Evolutionary conservation across 2,888 invertebrate species (phyloP), one percentile per base, ranked within the genome.

Genomic region (Silvanus unidentatus): DNA sequence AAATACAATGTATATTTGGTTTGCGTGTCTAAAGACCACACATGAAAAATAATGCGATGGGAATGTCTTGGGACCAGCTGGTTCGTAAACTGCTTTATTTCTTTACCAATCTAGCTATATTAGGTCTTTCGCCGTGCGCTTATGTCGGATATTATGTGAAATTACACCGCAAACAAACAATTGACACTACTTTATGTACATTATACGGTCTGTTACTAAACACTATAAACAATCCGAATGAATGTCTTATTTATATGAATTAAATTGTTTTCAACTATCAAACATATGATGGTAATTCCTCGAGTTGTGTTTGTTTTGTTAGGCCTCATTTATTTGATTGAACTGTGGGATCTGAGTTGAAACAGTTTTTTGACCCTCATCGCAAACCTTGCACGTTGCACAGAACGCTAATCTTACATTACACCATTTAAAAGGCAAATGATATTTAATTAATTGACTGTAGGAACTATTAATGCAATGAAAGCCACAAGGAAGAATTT

Each of bases 211-310:
- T 12, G 28, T 13, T 12, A 39, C 22, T 27, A 27, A 32, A 40
- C 37, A 22, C 39, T 43, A 38, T 40, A 43, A 43, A 47, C 47
- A 43, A 40, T 32, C 47, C 39, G 52, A 50, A 50, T 54, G 50
- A 52, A 54, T 54, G 54, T 53, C 52, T 52, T 52, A 54, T 54
- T 54, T 54, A 52, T 50, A 54, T 54, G 45, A 47, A 50, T 50
- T 54, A 54, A 52, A 37, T 37, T 37, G 37, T 37, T 37, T 13
- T 37, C 5, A 8, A 12, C 32, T 32, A 12, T 32, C 32, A 32
- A n/a, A 12, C 32, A 32, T 12, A 32, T 12, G n/a, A 8, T 32
- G 8, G 8, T 5, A 5, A 22, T 22, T 22, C 22, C 22, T 22
- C 8, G 3, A 22, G 3, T 22, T 22, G 22, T 22, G 3, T 3